Evolutionary conservation across 2,113 vertebrate species (phyloP).

Genomic region (Pteronura brasiliensis): DNA sequence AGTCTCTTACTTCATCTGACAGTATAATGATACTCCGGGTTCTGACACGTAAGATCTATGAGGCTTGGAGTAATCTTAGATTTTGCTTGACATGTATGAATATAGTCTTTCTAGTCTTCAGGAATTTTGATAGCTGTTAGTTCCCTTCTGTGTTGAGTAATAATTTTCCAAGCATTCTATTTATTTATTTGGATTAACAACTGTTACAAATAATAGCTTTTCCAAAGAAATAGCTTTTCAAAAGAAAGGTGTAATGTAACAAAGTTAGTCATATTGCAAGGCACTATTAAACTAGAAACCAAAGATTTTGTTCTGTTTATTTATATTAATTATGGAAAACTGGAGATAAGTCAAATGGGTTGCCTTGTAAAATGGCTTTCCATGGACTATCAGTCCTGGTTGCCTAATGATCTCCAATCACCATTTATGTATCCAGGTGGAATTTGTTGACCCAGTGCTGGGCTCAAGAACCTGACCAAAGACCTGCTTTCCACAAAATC

Average conservation of each 20-base stretch:
- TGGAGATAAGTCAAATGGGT: not conserved
- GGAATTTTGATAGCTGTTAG: conserved; percentile 7
- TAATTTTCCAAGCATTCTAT: not conserved
- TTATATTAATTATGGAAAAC: not conserved
- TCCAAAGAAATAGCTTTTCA: not conserved
- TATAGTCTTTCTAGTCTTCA: not conserved
- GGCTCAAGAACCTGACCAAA: conserved; percentile 78
- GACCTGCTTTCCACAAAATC: conserved; percentile 79
- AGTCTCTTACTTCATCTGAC: not conserved
- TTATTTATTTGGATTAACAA: not conserved
- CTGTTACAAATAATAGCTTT: not conserved
- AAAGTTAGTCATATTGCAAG: not conserved
- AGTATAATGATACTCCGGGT: not conserved
- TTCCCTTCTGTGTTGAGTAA: not conserved
- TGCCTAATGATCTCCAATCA: not conserved
- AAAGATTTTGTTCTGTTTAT: not conserved
- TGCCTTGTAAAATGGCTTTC: not conserved
- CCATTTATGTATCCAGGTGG: conserved; percentile 64
- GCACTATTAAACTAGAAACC: not conserved
- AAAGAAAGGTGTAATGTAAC: not conserved
- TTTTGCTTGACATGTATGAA: not conserved
- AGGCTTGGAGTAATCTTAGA: not conserved
- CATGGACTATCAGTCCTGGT: not conserved
- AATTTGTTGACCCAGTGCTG: conserved; percentile 82
- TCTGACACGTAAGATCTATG: not conserved